Evolutionary conservation across 2,797 vertebrate genomes (phyloP).

Genomic region (Xyrichtys novacula): DNA sequence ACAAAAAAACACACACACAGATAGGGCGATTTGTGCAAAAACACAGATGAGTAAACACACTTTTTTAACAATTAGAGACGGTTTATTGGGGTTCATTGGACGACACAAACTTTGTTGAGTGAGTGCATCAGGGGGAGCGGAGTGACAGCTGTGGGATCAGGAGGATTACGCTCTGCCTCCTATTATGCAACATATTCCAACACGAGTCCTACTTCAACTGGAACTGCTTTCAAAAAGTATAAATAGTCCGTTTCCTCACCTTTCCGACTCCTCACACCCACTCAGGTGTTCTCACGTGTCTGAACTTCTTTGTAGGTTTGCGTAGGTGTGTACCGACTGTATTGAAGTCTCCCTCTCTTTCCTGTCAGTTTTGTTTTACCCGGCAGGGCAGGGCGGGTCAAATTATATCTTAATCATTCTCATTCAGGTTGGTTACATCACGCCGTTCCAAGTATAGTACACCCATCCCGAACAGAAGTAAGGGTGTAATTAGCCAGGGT

Average conservation of each 20-base stretch:
- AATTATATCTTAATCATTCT: constrained; percentile 5
- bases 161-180: background rate
- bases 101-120: background rate
- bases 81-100: too few relatives aligned
- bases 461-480: background rate
- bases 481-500: background rate
- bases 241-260: background rate
- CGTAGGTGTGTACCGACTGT: background rate
- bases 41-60: background rate
- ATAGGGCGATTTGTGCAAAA: background rate
- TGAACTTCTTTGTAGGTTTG: background rate
- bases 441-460: background rate
- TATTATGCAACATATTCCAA: background rate
- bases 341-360: background rate
- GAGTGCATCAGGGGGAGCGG: background rate
- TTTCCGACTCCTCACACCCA: background rate
- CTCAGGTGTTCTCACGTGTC: background rate
- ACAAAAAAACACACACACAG: background rate
- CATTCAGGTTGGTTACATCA: background rate
- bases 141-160: background rate
- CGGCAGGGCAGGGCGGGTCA: background rate
- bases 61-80: background rate
- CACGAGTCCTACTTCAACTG: background rate
- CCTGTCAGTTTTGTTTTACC: background rate
- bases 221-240: background rate